Evolutionary conservation across 2,888 invertebrate species (phyloP).

Genomic region (Teleogryllus oceanicus): DNA sequence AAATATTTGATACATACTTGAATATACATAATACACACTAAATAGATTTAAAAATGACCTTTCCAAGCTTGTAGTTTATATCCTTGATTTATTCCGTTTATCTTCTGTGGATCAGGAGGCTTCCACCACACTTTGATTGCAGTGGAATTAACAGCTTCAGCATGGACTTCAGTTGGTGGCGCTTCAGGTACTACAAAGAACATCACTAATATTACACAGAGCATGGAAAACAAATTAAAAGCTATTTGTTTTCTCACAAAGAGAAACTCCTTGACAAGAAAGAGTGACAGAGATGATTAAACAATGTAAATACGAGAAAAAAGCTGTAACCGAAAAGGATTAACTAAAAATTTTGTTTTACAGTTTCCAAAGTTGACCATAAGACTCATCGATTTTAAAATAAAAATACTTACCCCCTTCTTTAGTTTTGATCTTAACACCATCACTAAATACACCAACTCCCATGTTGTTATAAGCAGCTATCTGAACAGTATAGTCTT

Average conservation of each 20-base stretch:
- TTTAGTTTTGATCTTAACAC: constrained; percentile 88
- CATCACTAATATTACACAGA: too few relatives aligned
- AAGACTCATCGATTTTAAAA: not conserved
- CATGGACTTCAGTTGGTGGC: constrained; percentile 77
- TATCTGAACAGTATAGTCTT: constrained; percentile 93
- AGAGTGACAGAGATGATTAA: too few relatives aligned
- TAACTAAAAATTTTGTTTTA: not conserved
- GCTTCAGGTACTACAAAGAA: constrained; percentile 71
- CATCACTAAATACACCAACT: constrained; percentile 85
- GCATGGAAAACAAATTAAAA: too few relatives aligned
- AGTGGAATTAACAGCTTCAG: constrained; percentile 81
- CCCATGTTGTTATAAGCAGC: constrained; percentile 97
- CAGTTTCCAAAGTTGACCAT: not conserved
- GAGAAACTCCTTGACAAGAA: too few relatives aligned
- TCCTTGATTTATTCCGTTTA: constrained; percentile 96
- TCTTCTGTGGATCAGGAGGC: constrained; percentile 96
- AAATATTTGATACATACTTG: too few relatives aligned
- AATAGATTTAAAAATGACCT: constrained; percentile 53
- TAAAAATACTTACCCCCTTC: constrained; percentile 65
- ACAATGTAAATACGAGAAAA: too few relatives aligned
- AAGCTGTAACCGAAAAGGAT: not conserved
- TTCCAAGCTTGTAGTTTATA: constrained; percentile 89
- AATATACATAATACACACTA: constrained; percentile 43
- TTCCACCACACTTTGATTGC: constrained; percentile 81
- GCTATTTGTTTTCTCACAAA: too few relatives aligned